Evolutionary conservation across 2,888 invertebrate species (phyloP).

Genomic region (Lithophane socia): DNA sequence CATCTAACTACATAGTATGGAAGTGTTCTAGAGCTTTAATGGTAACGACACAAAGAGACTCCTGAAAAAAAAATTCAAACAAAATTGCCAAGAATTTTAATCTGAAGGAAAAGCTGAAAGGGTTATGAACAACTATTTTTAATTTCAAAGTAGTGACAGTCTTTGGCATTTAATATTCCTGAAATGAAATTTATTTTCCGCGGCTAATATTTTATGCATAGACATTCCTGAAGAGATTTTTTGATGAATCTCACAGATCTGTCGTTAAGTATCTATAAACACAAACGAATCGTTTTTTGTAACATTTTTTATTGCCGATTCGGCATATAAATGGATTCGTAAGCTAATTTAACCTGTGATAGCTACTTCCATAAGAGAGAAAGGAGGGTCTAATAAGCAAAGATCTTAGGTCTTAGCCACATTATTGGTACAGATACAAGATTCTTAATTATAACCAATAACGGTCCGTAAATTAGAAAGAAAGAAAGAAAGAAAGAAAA

Average conservation of each 20-base stretch:
- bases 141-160: slow-evolving; percentile 40
- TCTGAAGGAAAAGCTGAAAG: slow-evolving; percentile 28
- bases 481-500: too few relatives aligned
- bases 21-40: neutral
- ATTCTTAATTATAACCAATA: too few relatives aligned
- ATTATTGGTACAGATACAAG: too few relatives aligned
- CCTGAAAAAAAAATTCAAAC: slow-evolving; percentile 14
- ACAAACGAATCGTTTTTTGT: too few relatives aligned
- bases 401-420: too few relatives aligned
- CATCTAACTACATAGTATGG: neutral
- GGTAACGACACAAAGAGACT: neutral
- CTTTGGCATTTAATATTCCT: slow-evolving; percentile 52
- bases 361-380: too few relatives aligned
- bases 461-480: too few relatives aligned
- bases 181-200: slow-evolving; percentile 39
- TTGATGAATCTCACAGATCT: slow-evolving; percentile 26
- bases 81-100: slow-evolving; percentile 52
- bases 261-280: neutral
- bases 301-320: too few relatives aligned
- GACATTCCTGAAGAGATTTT: slow-evolving; percentile 20
- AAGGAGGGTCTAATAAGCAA: too few relatives aligned
- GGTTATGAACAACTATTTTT: slow-evolving; percentile 52
- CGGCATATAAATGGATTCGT: too few relatives aligned
- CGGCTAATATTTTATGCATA: slow-evolving; percentile 22
- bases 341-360: too few relatives aligned